phyloP scores from a whole-genome alignment of 2,888 invertebrate species.

The Artemia sinica region DNA sequence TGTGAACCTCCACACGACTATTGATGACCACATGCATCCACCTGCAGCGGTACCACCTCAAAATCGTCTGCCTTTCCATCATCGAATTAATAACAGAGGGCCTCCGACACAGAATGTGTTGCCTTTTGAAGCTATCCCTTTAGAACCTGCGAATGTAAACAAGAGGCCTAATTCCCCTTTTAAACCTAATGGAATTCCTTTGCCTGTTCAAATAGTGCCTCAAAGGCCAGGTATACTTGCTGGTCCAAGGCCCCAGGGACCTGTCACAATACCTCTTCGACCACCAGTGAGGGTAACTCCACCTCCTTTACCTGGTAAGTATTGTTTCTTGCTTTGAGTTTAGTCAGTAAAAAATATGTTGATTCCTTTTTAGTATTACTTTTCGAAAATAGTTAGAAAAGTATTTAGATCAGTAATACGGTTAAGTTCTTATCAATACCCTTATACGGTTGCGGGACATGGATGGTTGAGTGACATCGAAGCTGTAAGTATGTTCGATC shows the following conservation, averaged over 20 bases:
- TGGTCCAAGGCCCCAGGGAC: constrained; percentile 45
- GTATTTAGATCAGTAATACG: too few relatives aligned
- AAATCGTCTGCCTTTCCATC: constrained; percentile 4
- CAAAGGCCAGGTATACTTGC: constrained; percentile 34
- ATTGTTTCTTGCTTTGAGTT: not conserved
- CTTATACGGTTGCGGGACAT: too few relatives aligned
- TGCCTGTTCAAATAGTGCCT: constrained; percentile 50
- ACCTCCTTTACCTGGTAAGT: constrained; percentile 2
- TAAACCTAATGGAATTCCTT: constrained; percentile 40
- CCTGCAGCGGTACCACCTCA: constrained; percentile 31
- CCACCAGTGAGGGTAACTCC: constrained; percentile 35
- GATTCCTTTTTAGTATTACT: too few relatives aligned
- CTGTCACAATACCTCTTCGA: constrained; percentile 38
- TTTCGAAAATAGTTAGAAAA: too few relatives aligned
- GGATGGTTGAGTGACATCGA: too few relatives aligned
- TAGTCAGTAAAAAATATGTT: too few relatives aligned
- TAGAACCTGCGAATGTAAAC: constrained; percentile 26
- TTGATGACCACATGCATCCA: constrained; percentile 17
- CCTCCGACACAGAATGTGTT: constrained; percentile 67
- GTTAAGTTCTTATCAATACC: too few relatives aligned
- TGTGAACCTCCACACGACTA: constrained; percentile 45
- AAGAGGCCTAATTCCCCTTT: constrained; percentile 33
- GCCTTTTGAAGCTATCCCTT: constrained; percentile 28
- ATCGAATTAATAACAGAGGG: constrained; percentile 67
- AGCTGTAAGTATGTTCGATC: too few relatives aligned